Evolutionary conservation across 1,140 invertebrate species (phyloP).

Genomic region (Anadara kagoshimensis): DNA sequence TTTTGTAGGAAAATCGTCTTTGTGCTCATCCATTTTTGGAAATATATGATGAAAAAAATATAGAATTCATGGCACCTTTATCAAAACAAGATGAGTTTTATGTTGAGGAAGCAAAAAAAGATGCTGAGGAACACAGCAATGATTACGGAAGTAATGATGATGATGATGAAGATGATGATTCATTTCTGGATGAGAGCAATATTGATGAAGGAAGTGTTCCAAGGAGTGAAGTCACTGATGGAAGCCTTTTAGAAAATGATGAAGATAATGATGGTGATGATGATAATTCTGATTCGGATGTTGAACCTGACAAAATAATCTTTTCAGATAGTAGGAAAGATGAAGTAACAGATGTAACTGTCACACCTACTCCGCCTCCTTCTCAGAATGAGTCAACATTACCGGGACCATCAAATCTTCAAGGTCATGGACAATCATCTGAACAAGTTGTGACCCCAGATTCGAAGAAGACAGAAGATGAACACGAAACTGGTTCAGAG

Average conservation of each 20-base stretch:
- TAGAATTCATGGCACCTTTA: slow-evolving; percentile 74
- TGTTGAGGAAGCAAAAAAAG: slow-evolving; percentile 50
- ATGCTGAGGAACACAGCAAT: background rate
- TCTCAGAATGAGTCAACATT: background rate
- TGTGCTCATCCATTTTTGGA: slow-evolving; percentile 75
- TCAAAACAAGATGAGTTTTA: slow-evolving; percentile 75
- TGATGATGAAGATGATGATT: slow-evolving; percentile 5
- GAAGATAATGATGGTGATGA: slow-evolving; percentile 9
- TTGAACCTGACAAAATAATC: slow-evolving; percentile 14
- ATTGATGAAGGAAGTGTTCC: slow-evolving; percentile 30
- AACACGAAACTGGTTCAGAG: background rate
- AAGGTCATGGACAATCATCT: slow-evolving; percentile 15
- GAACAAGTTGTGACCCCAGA: slow-evolving; percentile 25
- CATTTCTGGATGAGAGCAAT: slow-evolving; percentile 42
- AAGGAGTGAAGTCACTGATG: slow-evolving; percentile 27
- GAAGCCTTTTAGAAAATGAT: slow-evolving; percentile 11
- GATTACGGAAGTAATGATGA: slow-evolving; percentile 1
- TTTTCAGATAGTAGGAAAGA: slow-evolving; percentile 14
- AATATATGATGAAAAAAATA: slow-evolving; percentile 71
- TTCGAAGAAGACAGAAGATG: slow-evolving; percentile 5
- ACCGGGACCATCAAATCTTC: background rate
- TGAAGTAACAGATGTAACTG: slow-evolving; percentile 9
- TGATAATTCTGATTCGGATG: slow-evolving; percentile 8
- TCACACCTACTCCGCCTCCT: background rate
- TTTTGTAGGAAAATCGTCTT: slow-evolving; percentile 71